These are phyloP conservation scores for Silurus glanis DNA, from an alignment of 2,113 vertebrate species.

Conservation along the genomic window DNA sequence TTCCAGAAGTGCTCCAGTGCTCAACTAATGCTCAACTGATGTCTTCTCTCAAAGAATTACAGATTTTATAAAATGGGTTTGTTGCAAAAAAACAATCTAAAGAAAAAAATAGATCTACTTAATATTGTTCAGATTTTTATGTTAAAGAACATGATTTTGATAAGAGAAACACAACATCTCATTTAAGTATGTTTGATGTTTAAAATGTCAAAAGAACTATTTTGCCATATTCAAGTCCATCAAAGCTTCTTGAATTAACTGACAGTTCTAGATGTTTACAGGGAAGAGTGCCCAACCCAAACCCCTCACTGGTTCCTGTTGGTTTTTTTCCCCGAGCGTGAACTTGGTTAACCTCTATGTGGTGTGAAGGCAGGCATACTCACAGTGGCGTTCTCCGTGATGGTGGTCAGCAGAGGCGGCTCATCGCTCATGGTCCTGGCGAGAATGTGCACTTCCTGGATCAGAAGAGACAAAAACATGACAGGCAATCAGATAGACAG, in stretches of 20 bases:
- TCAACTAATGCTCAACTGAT: neutral
- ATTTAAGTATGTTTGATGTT: neutral
- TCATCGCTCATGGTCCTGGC: slow-evolving; percentile 89
- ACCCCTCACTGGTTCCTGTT: neutral
- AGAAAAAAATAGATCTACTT: neutral
- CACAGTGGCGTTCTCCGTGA: slow-evolving; percentile 83
- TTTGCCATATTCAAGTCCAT: neutral
- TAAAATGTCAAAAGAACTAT: neutral
- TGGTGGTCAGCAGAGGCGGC: slow-evolving; percentile 80
- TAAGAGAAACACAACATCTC: neutral
- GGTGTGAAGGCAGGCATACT: slow-evolving; percentile 59
- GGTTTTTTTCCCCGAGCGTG: neutral
- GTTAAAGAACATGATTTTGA: neutral
- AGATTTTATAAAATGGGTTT: neutral
- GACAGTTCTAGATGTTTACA: neutral
- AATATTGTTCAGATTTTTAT: neutral
- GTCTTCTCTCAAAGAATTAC: neutral
- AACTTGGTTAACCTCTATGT: neutral
- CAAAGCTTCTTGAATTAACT: neutral
- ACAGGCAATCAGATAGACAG: slow-evolving; percentile 21
- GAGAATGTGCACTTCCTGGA: slow-evolving; percentile 66
- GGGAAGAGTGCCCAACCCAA: neutral
- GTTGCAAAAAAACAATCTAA: neutral
- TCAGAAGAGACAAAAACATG: slow-evolving; percentile 28
- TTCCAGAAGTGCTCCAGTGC: neutral